Evolutionary conservation across 2,888 invertebrate species (phyloP), one percentile per base, ranked within the genome.

Genomic region (Heterodera filipjevi): DNA sequence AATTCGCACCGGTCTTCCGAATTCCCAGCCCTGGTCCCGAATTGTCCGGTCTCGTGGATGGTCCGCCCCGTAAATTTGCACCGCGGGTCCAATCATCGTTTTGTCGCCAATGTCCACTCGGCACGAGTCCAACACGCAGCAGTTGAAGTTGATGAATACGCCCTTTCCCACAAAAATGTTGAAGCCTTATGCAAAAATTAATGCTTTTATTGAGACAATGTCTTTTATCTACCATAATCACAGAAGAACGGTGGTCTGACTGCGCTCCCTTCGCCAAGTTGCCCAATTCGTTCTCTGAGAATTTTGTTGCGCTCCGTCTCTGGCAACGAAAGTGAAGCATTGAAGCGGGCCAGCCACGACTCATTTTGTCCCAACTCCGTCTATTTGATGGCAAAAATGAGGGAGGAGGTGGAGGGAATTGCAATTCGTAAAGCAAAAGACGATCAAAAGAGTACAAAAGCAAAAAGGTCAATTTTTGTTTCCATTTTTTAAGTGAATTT

Each of bases 11-110:
- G 80, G 80, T 16, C 32, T 22, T 6, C 46, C 81, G 35, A 46
- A 81, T 35, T 81, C 80, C 59, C 81, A 68, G n/a, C 80, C 80
- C 19, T 32, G 30, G 30, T 53, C 32, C 27, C 80, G 71, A 0
- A 32, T 30, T 66, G 33, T 22, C 6, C 19, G 35, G 39, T 73
- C 80, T 22, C 78, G 64, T 22, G 80, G 80, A 46, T 80, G 80
- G 49, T 46, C 80, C 3, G 80, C 81, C 27, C 76, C 46, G 71
- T 78, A 64, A 35, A 80, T 66, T 22, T 64, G 27, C 32, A 76
- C 81, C 33, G 66, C 66, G 8, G 80, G 80, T 1, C 46, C 80
- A 44, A 80, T 76, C 16, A 70, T n/a, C 30, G 44, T 32, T 27
- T 49, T 53, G 35, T 70, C 68, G 2, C 80, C 80, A 12, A 80